Conservation (phyloP, 2,888 invertebrate genomes). For the Catonia carolina region DNA sequence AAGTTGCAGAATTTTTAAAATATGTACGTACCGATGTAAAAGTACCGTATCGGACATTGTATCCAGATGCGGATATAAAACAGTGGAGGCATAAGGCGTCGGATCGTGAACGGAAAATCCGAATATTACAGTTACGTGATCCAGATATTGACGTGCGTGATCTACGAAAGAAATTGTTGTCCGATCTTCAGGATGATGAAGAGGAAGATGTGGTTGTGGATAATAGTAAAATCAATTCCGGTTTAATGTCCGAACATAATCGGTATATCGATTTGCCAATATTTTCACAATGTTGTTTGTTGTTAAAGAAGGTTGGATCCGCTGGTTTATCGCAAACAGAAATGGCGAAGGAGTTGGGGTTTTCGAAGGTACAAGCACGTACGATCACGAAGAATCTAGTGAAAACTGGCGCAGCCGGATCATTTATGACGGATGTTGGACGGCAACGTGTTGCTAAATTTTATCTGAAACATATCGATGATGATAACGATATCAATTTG, state of each 20-base stretch:
- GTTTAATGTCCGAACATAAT: constrained; percentile 33
- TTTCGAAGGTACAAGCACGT: constrained; percentile 45
- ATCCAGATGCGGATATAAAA: constrained; percentile 49
- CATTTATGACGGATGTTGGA: constrained; percentile 50
- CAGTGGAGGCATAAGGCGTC: constrained; percentile 49
- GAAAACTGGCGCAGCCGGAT: constrained; percentile 43
- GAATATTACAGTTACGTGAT: constrained; percentile 50
- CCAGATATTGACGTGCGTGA: constrained; percentile 49
- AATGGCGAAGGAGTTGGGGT: constrained; percentile 42
- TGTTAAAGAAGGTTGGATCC: constrained; percentile 46
- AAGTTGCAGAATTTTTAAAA: constrained; percentile 41
- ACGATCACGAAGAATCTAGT: constrained; percentile 45
- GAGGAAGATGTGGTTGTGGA: constrained; percentile 3
- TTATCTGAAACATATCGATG: too few relatives aligned
- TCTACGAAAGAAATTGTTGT: constrained; percentile 40
- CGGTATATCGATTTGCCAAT: constrained; percentile 40
- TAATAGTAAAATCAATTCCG: constrained; percentile 12
- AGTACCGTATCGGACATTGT: constrained; percentile 50
- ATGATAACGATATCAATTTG: too few relatives aligned
- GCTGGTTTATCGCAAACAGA: constrained; percentile 50
- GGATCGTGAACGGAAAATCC: constrained; percentile 47
- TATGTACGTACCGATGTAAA: constrained; percentile 27
- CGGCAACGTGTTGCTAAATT: constrained; percentile 46
- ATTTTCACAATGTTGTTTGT: constrained; percentile 47
- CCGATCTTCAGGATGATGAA: constrained; percentile 20